phyloP scores from a whole-genome alignment of 2,797 vertebrate genomes.

The Lindbergichthys nudifrons region DNA sequence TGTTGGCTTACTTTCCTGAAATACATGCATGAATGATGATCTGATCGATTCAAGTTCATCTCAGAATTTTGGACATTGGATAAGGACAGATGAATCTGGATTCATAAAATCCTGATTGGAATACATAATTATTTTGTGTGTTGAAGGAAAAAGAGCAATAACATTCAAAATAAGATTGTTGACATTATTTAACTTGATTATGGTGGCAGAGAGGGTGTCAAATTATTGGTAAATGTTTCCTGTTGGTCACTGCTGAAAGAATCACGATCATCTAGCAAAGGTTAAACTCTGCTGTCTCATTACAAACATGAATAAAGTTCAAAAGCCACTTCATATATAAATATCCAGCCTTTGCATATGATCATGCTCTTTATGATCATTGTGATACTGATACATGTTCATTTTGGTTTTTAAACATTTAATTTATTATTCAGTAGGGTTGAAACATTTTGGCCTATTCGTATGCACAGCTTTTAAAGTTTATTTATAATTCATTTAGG shows the following conservation, averaged over 20 bases:
- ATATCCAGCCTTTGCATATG: constrained; percentile 1
- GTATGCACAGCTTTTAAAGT: too few species aligned
- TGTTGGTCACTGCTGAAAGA: not conserved
- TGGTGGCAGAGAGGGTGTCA: constrained; percentile 14
- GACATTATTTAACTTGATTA: constrained; percentile 46
- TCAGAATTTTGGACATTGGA: not conserved
- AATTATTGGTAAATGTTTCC: not conserved
- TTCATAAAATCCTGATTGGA: not conserved
- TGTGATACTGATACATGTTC: not conserved
- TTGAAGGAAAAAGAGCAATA: constrained; percentile 44
- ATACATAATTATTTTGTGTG: constrained; percentile 8
- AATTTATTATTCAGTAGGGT: too few species aligned
- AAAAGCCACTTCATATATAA: not conserved
- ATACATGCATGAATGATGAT: constrained; percentile 34
- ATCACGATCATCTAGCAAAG: constrained; percentile 3
- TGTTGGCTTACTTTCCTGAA: constrained; percentile 10
- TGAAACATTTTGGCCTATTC: too few species aligned
- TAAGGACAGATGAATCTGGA: not conserved
- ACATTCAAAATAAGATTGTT: constrained; percentile 1
- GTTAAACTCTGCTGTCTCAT: not conserved
- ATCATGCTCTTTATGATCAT: not conserved
- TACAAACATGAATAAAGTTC: not conserved
- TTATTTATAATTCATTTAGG: too few species aligned
- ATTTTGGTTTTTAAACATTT: not conserved
- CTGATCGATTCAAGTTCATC: constrained; percentile 20